phyloP scores from a whole-genome alignment of 2,888 invertebrate species.

The Noctua comes region DNA sequence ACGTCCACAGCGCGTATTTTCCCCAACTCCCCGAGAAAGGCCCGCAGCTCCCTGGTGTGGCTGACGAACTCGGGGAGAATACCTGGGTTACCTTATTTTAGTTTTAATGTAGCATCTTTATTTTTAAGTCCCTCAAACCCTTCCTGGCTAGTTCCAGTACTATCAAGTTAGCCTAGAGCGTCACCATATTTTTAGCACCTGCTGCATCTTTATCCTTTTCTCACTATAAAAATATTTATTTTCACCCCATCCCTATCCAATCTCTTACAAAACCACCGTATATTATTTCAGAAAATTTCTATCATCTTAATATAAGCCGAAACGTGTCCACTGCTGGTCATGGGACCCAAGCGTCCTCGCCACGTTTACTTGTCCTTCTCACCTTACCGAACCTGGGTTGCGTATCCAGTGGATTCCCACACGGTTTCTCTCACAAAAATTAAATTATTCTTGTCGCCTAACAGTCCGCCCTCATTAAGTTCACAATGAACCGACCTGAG shows the following conservation, averaged over 20 bases:
- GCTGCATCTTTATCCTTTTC: neutral
- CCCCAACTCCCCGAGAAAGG: no score
- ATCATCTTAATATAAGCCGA: neutral
- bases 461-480: constrained; percentile 38
- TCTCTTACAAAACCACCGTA: neutral
- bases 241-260: no score
- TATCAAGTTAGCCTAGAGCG: neutral
- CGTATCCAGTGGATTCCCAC: neutral
- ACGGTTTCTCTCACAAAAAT: constrained; percentile 3
- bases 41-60: no score
- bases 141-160: neutral
- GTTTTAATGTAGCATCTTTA: neutral
- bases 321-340: neutral
- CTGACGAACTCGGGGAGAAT: no score
- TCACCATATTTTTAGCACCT: neutral
- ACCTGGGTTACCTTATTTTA: neutral
- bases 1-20: no score
- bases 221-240: neutral
- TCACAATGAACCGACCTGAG: constrained; percentile 36
- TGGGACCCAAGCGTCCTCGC: neutral
- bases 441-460: constrained; percentile 18
- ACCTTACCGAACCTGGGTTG: neutral
- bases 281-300: neutral
- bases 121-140: neutral
- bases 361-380: neutral